Base-by-base conservation (phyloP, 1,140 invertebrate species). In the Mycetomoellerius zeteki region DNA sequence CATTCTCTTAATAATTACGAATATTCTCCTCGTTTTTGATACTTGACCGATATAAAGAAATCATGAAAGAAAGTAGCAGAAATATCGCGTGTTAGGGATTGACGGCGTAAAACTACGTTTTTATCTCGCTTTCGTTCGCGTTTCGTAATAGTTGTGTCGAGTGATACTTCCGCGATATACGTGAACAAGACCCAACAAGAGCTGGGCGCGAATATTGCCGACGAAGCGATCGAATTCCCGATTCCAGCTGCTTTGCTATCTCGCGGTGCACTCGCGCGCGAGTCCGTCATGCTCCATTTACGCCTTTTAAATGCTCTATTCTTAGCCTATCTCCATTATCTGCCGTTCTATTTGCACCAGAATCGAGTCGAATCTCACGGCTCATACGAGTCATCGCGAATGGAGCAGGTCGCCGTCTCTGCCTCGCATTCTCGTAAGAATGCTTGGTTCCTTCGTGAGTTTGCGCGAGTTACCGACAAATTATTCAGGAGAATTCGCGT, bases 291-390 rank as follows among this genome's bases (percentile, higher is more conserved):
- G 91, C 88, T 93, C 92, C 91, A 93, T 92, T 92, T 92, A 80
- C 64, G 43, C 19, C 43, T 81, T 89, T 91, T 90, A 71, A 88
- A 90, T 86, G 64, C 84, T 92, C 92, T 93, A 93, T 93, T 93
- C 90, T 93, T 93, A 92, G 92, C 78, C 84, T 89, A 89, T 91
- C 89, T 87, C 86, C 86, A 92, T 93, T 92, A 92, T 93, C 91
- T 91, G 78, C 82, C 85, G 88, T 89, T 92, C 88, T 93, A 90
- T 93, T 91, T 91, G 88, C 86, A 77, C 89, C 86, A 21, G 76
- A 88, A 84, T 87, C 87, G 72, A 86, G 82, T 89, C 84, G 89
- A 81, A 88, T 92, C 86, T 90, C 76, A 81, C 64, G 58, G 37
- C n/a, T 82, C 82, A 27, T 33, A 37, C 72, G 73, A 85, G 16